Base-by-base conservation (phyloP, 2,113 vertebrate genomes). In the Anser brachyrhynchus region DNA sequence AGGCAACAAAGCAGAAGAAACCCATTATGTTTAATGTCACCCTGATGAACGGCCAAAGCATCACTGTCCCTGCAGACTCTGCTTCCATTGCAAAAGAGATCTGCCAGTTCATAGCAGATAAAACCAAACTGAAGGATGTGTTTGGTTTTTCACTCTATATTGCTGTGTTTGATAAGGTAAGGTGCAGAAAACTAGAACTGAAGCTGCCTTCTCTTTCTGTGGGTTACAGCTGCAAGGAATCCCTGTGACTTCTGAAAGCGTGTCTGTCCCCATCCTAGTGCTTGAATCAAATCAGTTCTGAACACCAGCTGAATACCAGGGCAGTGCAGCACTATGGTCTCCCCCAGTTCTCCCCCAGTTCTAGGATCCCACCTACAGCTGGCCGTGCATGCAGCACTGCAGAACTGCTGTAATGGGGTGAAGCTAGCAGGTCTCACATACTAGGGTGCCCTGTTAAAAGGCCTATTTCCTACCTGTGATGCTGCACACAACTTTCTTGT, bases 71-170 rank as follows among this genome's bases (percentile, higher is more conserved):
- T 12, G 97, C 98, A 11, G 99, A 99, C 88, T 99, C 99, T 2
- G 99, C 99, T 26, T 98, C 99, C 17, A 99, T 97, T 3, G 99
- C 99, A 33, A 97, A 85, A 94, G 99, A 99, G 92, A 97, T 99
- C 95, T 99, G 99, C 93, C 96, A 98, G 28, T 81, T 98, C 64
- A 95, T 99, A 13, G 98, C 99, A 72, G 98, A 97, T 84, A 99
- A 99, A 96, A 92, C 96, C 85, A 97, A 98, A 59, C 97, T 99
- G 91, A 97, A 97, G 16, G 99, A 99, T 95, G 90, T 96, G 3
- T 99, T 99, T 79, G 99, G 99, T 28, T 99, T 99, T 93, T 99
- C 99, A 0, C 97, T 99, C 89, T 99, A 99, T 55, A 97, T 99
- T 15, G 98, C 99, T 10, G 96, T 99, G 65, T 99, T 99, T 83